Evolutionary conservation across 2,888 invertebrate species (phyloP).

Genomic region (Mesoligia furuncula): DNA sequence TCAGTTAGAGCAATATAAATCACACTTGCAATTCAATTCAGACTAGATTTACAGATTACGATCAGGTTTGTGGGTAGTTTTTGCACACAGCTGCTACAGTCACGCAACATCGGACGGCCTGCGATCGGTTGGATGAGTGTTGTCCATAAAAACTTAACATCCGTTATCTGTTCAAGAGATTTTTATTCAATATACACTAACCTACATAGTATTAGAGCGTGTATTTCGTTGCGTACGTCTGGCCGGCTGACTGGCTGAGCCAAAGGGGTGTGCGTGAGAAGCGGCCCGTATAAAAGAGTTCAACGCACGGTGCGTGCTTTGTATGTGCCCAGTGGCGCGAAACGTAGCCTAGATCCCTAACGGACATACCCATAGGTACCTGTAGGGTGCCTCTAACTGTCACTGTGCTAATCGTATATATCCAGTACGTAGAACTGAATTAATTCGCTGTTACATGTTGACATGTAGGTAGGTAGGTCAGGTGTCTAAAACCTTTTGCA

Average conservation of each 20-base stretch:
- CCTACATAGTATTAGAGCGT: conserved; percentile 72
- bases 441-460: conserved; percentile 13
- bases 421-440: conserved; percentile 23
- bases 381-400: conserved; percentile 53
- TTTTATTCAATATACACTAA: conserved; percentile 75
- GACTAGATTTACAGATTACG: conserved; percentile 40
- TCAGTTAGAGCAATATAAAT: conserved; percentile 16
- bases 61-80: conserved; percentile 66
- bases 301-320: conserved; percentile 87
- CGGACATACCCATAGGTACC: conserved; percentile 62
- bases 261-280: conserved; percentile 80
- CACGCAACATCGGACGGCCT: conserved; percentile 77
- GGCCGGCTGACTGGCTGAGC: conserved; percentile 33
- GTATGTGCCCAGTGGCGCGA: conserved; percentile 81
- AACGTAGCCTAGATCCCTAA: conserved; percentile 78
- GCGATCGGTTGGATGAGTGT: conserved; percentile 72
- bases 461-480: conserved; percentile 36
- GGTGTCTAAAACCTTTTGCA: background rate
- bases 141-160: conserved; percentile 78
- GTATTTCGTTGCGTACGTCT: conserved; percentile 70
- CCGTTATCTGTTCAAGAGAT: conserved; percentile 73
- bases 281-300: conserved; percentile 89
- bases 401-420: conserved; percentile 24
- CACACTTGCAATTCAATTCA: conserved; percentile 31
- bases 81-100: conserved; percentile 71